phyloP scores from a whole-genome alignment of 1,140 invertebrate genomes.

The Solenopsis invicta region DNA sequence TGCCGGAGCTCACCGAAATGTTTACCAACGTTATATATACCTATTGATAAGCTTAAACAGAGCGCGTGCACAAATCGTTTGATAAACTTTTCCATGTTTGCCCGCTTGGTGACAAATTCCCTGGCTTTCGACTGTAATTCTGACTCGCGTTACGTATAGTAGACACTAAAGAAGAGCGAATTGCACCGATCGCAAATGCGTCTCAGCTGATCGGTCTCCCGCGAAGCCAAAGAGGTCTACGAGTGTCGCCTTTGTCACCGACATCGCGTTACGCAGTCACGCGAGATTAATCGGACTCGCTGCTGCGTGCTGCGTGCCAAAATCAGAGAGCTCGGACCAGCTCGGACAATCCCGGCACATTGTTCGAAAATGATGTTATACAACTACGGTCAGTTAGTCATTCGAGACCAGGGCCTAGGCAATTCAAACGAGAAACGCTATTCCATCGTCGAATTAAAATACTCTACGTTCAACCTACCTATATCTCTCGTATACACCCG shows the following conservation, averaged over 20 bases:
- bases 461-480: background rate
- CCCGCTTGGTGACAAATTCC: background rate
- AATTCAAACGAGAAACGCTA: background rate
- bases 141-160: too few species aligned
- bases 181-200: background rate
- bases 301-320: constrained; percentile 35
- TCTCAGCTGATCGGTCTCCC: background rate
- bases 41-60: constrained; percentile 63
- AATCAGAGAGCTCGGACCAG: background rate
- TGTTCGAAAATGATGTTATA: background rate
- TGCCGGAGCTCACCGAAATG: constrained; percentile 36
- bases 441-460: background rate
- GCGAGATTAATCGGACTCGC: constrained; percentile 1
- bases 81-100: background rate
- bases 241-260: background rate
- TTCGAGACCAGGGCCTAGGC: background rate
- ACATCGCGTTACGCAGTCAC: background rate
- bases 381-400: background rate
- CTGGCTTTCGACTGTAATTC: background rate
- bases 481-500: background rate
- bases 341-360: constrained; percentile 17
- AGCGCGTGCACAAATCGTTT: background rate
- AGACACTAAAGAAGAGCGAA: background rate
- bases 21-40: constrained; percentile 66
- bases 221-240: background rate